Evolutionary conservation across 2,113 vertebrate species (phyloP).

Genomic region (Hydrolagus affinis): DNA sequence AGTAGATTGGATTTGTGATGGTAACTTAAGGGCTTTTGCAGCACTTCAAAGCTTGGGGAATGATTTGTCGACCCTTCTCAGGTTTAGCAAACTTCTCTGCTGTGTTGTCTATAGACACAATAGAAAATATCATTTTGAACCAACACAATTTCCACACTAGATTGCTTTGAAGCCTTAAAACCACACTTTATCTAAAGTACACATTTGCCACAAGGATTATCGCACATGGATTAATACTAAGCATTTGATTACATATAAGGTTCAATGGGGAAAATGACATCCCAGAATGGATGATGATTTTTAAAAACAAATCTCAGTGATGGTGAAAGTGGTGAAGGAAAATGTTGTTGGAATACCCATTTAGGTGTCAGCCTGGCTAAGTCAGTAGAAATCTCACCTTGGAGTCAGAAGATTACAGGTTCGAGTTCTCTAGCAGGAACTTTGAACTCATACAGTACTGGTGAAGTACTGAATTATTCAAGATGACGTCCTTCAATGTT

Average conservation of each 20-base stretch:
- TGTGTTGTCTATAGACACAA: slow-evolving; percentile 26
- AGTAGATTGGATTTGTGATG: slow-evolving; percentile 20
- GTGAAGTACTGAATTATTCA: no score
- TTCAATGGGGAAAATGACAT: slow-evolving; percentile 24
- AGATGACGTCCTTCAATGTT: no score
- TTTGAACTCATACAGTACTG: no score
- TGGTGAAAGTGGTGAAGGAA: not conserved
- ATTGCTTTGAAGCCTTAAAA: slow-evolving; percentile 30
- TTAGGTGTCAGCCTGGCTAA: not conserved
- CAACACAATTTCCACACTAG: slow-evolving; percentile 23
- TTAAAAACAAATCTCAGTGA: slow-evolving; percentile 5
- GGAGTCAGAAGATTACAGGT: no score
- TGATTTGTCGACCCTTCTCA: not conserved
- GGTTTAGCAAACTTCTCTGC: slow-evolving; percentile 23
- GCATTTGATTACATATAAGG: slow-evolving; percentile 25
- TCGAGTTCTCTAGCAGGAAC: no score
- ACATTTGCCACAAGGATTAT: slow-evolving; percentile 31
- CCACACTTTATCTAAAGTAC: slow-evolving; percentile 29
- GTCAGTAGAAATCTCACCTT: no score
- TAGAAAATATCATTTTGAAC: slow-evolving; percentile 25
- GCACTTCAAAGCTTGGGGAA: slow-evolving; percentile 21
- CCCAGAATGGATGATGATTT: slow-evolving; percentile 22
- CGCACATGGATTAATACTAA: slow-evolving; percentile 25
- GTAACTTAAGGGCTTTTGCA: slow-evolving; percentile 6
- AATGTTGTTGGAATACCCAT: not conserved